phyloP scores from a whole-genome alignment of 2,888 invertebrate species.

The Drosophila emarginata region DNA sequence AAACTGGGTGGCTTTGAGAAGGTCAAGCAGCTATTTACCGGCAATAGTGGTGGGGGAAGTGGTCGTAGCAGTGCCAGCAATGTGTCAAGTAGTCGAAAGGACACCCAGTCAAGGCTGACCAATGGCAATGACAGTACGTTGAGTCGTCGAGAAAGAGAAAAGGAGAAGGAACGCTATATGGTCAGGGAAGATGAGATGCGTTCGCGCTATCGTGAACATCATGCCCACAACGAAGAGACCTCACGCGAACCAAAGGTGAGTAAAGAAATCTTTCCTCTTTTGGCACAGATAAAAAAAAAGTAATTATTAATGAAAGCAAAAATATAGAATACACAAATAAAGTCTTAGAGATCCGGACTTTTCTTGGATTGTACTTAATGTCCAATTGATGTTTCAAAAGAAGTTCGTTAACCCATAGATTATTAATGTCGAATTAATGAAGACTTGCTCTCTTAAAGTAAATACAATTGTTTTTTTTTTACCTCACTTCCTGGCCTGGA shows the following conservation, averaged over 20 bases:
- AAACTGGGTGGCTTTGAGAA: slow-evolving; percentile 89
- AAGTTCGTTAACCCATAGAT: slow-evolving; percentile 55
- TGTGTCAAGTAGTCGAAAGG: slow-evolving; percentile 67
- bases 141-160: slow-evolving; percentile 75
- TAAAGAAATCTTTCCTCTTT: background rate
- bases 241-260: slow-evolving; percentile 82
- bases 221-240: slow-evolving; percentile 61
- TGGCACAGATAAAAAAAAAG: too few species aligned
- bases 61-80: slow-evolving; percentile 82
- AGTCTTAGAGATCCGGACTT: background rate
- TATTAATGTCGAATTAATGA: slow-evolving; percentile 74
- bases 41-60: slow-evolving; percentile 84
- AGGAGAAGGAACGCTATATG: slow-evolving; percentile 79
- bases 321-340: too few species aligned
- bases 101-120: slow-evolving; percentile 54
- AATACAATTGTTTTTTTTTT: slow-evolving; percentile 2
- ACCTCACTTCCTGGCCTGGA: slow-evolving; percentile 34
- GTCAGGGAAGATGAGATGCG: slow-evolving; percentile 84
- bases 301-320: too few species aligned
- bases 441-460: slow-evolving; percentile 33
- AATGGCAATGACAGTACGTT: slow-evolving; percentile 79
- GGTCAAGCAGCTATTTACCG: slow-evolving; percentile 90
- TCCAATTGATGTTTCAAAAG: slow-evolving; percentile 54
- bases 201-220: slow-evolving; percentile 85
- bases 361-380: slow-evolving; percentile 39